Conservation (phyloP, 1,140 invertebrate genomes). For the Drosophila leontia region DNA sequence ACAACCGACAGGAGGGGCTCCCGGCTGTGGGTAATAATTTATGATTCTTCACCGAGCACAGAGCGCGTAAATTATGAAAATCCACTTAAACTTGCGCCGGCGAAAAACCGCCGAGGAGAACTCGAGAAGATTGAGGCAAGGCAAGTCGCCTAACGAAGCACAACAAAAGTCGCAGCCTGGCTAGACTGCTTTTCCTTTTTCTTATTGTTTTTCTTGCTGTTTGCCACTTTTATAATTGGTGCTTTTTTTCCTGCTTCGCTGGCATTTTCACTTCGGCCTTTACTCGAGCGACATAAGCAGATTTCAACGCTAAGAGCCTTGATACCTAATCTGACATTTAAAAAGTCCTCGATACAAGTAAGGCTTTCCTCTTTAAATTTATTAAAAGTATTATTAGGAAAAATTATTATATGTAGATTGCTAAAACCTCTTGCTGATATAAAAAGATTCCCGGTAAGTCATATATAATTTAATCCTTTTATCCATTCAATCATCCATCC, state of each 20-base stretch:
- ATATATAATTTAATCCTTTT: background rate
- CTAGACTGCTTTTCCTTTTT: constrained; percentile 46
- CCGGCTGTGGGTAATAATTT: constrained; percentile 59
- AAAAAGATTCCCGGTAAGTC: background rate
- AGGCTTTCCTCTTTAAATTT: background rate
- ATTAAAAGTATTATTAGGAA: background rate
- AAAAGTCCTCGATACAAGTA: background rate
- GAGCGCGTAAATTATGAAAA: constrained; percentile 82
- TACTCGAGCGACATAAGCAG: constrained; percentile 31
- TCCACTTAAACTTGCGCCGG: constrained; percentile 77
- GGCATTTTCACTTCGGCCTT: constrained; percentile 27
- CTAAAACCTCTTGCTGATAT: background rate
- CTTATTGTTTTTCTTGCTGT: constrained; percentile 20
- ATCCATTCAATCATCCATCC: background rate
- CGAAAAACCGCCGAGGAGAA: constrained; percentile 31
- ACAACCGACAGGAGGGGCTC: constrained; percentile 24
- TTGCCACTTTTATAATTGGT: constrained; percentile 46
- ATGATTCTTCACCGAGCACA: constrained; percentile 64
- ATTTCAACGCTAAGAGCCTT: constrained; percentile 1
- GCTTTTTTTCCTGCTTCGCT: constrained; percentile 35
- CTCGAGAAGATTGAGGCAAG: background rate
- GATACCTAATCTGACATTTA: constrained; percentile 13
- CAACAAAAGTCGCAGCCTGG: constrained; percentile 64
- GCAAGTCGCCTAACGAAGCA: constrained; percentile 63
- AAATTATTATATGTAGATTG: background rate